Evolutionary conservation across 2,797 vertebrate species (phyloP).

Genomic region (Iguana delicatissima): DNA sequence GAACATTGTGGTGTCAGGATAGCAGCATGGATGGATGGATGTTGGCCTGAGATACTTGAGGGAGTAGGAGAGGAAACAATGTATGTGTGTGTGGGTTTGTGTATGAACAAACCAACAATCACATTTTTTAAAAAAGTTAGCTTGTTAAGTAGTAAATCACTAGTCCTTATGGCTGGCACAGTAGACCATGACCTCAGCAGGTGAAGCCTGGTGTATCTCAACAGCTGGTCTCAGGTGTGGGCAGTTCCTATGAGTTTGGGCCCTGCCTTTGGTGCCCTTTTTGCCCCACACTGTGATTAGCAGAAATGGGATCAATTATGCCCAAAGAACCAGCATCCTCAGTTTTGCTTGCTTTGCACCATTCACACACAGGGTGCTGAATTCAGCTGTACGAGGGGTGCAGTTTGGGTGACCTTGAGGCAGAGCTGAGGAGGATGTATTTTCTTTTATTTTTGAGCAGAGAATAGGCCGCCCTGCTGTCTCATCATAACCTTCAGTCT

Average conservation of each 20-base stretch:
- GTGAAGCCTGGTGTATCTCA: not conserved
- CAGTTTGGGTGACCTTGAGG: conserved; percentile 14
- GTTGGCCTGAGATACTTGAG: not conserved
- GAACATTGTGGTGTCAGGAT: too few relatives aligned
- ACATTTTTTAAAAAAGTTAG: not conserved
- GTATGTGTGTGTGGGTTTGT: too few relatives aligned
- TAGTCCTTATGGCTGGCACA: not conserved
- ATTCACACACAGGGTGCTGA: conserved; percentile 27
- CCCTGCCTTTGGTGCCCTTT: not conserved
- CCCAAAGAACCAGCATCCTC: not conserved
- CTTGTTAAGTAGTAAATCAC: not conserved
- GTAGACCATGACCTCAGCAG: not conserved
- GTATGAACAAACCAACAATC: not conserved
- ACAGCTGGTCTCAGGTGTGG: not conserved
- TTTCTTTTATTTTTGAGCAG: conserved; percentile 35
- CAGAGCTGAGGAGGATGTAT: not conserved
- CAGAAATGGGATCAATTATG: conserved; percentile 5
- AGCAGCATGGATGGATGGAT: too few relatives aligned
- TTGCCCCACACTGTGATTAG: not conserved
- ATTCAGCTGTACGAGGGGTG: conserved; percentile 5
- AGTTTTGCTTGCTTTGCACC: conserved; percentile 20
- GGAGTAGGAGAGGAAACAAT: not conserved
- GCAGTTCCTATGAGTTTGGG: not conserved
- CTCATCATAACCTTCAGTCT: conserved; percentile 6
- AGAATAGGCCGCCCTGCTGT: conserved; percentile 20